Evolutionary conservation across 2,888 invertebrate genomes (phyloP).

Genomic region (Oscheius sp.): DNA sequence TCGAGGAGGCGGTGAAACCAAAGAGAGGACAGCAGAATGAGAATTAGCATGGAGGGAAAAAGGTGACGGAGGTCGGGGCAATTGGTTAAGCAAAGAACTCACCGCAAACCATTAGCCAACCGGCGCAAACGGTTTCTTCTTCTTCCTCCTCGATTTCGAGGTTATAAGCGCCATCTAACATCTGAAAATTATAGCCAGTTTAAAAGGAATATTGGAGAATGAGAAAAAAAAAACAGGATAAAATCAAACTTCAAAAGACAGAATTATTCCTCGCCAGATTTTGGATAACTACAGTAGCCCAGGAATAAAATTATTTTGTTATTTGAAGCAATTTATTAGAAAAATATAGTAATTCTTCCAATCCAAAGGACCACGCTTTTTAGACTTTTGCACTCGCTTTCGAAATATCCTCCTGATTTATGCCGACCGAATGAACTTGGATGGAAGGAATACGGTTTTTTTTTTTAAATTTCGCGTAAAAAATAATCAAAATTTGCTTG

Average conservation of each 20-base stretch:
- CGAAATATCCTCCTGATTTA: too few relatives aligned
- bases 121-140: slow-evolving; percentile 1
- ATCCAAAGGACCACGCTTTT: too few relatives aligned
- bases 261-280: too few relatives aligned
- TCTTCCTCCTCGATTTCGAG: slow-evolving; percentile 7
- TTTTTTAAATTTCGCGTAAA: too few relatives aligned
- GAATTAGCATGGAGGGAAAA: slow-evolving; percentile 2
- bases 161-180: too few relatives aligned
- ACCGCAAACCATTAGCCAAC: slow-evolving; percentile 30
- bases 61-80: slow-evolving; percentile 9
- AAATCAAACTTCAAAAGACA: too few relatives aligned
- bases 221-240: not conserved
- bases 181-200: not conserved
- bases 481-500: too few relatives aligned
- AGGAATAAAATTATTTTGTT: not conserved
- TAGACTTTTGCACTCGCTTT: too few relatives aligned
- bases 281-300: not conserved
- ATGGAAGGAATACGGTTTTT: too few relatives aligned
- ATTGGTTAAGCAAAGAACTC: slow-evolving; percentile 9
- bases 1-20: not conserved
- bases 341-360: too few relatives aligned
- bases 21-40: slow-evolving; percentile 2
- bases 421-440: too few relatives aligned
- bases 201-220: not conserved
- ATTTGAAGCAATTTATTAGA: too few relatives aligned